A percentile compares a stretch with the other conserved stretches of the same genome.
Evolutionary conservation across 2,797 vertebrate genomes (phyloP).

Genomic region (Vireo griseus): DNA sequence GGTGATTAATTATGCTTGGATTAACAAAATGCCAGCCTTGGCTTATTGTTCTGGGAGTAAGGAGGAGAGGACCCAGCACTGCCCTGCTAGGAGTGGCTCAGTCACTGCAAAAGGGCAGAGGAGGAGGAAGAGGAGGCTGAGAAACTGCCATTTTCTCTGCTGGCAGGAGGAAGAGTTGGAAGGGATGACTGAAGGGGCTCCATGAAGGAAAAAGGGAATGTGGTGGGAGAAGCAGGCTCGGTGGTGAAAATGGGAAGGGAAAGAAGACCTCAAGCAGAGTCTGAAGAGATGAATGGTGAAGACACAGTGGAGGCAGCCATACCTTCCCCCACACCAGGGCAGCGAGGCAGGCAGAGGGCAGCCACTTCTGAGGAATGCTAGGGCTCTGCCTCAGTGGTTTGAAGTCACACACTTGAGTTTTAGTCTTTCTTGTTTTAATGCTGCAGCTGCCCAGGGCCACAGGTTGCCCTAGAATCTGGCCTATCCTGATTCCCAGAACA

Average conservation of each 20-base stretch:
- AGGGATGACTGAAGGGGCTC: rapidly evolving
- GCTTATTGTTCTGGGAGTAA: background rate
- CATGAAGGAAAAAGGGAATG: background rate
- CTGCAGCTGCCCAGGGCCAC: background rate
- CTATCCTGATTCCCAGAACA: background rate
- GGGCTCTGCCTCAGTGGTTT: background rate
- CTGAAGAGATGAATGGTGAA: background rate
- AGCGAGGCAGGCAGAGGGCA: background rate
- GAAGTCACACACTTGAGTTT: background rate
- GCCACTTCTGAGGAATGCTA: background rate
- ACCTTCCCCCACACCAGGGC: background rate
- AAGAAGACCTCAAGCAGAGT: background rate
- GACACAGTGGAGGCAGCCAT: rapidly evolving
- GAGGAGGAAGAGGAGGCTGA: background rate
- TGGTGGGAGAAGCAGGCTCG: background rate
- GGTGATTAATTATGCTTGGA: background rate
- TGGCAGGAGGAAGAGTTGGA: background rate
- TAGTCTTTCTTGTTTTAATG: background rate
- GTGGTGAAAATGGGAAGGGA: background rate
- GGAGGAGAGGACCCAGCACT: background rate
- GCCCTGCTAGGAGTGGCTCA: background rate
- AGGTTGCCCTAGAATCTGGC: rapidly evolving
- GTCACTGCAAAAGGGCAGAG: background rate
- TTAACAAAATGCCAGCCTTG: background rate
- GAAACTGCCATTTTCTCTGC: background rate